Conservation (phyloP, 2,888 invertebrate species). For the Sinelater perroti region DNA sequence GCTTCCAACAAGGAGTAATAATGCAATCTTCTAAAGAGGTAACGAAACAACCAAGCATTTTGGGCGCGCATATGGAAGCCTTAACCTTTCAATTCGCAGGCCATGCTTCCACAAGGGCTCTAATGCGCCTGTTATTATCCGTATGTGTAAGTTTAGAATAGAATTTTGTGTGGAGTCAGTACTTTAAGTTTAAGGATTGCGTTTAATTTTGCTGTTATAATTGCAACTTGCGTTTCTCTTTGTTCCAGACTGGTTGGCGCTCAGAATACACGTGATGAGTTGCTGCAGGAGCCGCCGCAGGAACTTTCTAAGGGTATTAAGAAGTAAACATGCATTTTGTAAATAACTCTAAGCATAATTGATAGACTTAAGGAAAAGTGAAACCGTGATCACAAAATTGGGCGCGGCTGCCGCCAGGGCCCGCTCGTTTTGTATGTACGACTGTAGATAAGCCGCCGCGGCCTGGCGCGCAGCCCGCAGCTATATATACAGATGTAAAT, state of each 20-base stretch:
- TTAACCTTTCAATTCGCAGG: too few relatives aligned
- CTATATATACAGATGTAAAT: conserved; percentile 51
- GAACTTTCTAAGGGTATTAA: conserved; percentile 32
- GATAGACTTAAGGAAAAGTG: conserved; percentile 38
- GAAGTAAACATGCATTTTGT: conserved; percentile 33
- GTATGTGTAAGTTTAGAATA: too few relatives aligned
- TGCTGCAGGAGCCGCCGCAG: conserved; percentile 23
- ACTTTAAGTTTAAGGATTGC: too few relatives aligned
- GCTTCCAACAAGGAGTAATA: too few relatives aligned
- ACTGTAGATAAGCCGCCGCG: conserved; percentile 43
- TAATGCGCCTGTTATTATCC: too few relatives aligned
- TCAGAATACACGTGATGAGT: conserved; percentile 93
- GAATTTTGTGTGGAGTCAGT: too few relatives aligned
- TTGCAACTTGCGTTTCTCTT: conserved; percentile 49
- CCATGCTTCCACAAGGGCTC: too few relatives aligned
- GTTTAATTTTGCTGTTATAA: too few relatives aligned
- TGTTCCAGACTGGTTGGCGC: conserved; percentile 87
- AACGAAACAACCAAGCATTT: too few relatives aligned
- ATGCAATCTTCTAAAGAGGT: too few relatives aligned
- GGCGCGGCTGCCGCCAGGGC: conserved; percentile 45
- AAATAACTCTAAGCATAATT: conserved; percentile 35
- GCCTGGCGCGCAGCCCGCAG: conserved; percentile 50
- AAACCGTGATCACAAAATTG: conserved; percentile 48
- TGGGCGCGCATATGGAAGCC: too few relatives aligned
- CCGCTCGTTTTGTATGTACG: conserved; percentile 43